Conservation (phyloP, 2,888 invertebrate genomes). For the Epistrophe grossulariae region DNA sequence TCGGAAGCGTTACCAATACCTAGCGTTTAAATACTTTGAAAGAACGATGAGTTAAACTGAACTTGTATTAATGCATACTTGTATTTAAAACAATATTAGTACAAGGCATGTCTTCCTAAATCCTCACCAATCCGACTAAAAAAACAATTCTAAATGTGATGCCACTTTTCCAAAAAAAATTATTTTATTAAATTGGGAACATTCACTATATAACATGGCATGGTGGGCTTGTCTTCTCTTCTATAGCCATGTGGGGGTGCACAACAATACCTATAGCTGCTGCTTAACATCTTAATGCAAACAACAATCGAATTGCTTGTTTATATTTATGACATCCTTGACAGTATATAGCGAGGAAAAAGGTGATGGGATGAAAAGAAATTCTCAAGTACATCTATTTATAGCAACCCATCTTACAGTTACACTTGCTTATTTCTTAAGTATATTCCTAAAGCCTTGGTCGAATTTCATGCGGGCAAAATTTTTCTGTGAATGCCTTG, state of each 20-base stretch:
- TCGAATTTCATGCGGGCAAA: conserved; percentile 38
- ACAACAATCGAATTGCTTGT: conserved; percentile 66
- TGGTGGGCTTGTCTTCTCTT: not conserved
- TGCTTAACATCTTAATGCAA: conserved; percentile 62
- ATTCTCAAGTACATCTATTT: conserved; percentile 61
- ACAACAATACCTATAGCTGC: conserved; percentile 26
- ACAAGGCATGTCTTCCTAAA: no score
- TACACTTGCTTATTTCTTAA: conserved; percentile 6
- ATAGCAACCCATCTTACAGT: conserved; percentile 44
- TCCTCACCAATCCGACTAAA: no score
- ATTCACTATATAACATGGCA: not conserved
- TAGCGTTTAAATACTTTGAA: no score
- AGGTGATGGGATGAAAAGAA: conserved; percentile 16
- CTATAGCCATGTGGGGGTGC: conserved; percentile 34
- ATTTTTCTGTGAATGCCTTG: conserved; percentile 38
- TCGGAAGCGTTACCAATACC: no score
- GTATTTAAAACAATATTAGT: no score
- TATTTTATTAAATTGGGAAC: conserved; percentile 9
- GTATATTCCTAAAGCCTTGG: conserved; percentile 23
- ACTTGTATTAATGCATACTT: no score
- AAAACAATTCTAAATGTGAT: not conserved
- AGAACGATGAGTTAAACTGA: no score
- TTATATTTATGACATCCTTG: conserved; percentile 73
- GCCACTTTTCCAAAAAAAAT: not conserved
- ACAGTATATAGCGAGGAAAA: not conserved